phyloP scores from a whole-genome alignment of 2,888 invertebrate genomes.

The Molanna angustata region DNA sequence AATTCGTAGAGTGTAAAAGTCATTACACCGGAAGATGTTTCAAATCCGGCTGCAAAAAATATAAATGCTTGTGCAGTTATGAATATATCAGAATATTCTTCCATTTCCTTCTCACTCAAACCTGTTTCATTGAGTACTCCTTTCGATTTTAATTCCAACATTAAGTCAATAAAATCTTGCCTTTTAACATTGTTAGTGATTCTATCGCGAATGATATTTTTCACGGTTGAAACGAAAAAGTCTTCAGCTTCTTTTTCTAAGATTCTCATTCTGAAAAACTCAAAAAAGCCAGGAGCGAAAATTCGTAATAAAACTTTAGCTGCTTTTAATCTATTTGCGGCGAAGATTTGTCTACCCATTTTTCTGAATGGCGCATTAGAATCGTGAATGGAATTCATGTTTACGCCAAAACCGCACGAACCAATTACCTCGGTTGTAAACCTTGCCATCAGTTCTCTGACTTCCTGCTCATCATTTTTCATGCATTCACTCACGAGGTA shows the following conservation, averaged over 20 bases:
- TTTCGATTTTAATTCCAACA: constrained; percentile 25
- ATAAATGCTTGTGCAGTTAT: constrained; percentile 46
- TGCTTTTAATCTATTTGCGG: background rate
- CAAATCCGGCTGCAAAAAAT: constrained; percentile 48
- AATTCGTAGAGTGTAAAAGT: constrained; percentile 42
- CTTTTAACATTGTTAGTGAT: constrained; percentile 13
- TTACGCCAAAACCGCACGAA: constrained; percentile 36
- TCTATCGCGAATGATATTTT: constrained; percentile 27
- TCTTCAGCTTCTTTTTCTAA: constrained; percentile 33
- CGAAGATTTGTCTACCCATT: constrained; percentile 24
- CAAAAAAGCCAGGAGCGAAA: constrained; percentile 13
- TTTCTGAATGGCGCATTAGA: constrained; percentile 20
- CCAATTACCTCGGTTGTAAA: constrained; percentile 35
- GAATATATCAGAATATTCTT: constrained; percentile 39
- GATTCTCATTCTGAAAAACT: constrained; percentile 9
- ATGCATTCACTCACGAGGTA: constrained; percentile 30
- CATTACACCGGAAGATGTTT: constrained; percentile 46
- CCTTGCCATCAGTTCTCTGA: constrained; percentile 20
- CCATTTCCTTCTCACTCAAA: constrained; percentile 9
- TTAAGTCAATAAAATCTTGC: constrained; percentile 25
- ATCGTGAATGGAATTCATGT: constrained; percentile 25
- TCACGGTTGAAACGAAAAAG: constrained; percentile 31
- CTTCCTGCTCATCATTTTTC: constrained; percentile 6
- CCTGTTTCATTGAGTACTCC: constrained; percentile 14
- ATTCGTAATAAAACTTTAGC: constrained; percentile 17